Evolutionary conservation across 2,797 vertebrate genomes (phyloP).

Genomic region (Phrynocephalus forsythii): DNA sequence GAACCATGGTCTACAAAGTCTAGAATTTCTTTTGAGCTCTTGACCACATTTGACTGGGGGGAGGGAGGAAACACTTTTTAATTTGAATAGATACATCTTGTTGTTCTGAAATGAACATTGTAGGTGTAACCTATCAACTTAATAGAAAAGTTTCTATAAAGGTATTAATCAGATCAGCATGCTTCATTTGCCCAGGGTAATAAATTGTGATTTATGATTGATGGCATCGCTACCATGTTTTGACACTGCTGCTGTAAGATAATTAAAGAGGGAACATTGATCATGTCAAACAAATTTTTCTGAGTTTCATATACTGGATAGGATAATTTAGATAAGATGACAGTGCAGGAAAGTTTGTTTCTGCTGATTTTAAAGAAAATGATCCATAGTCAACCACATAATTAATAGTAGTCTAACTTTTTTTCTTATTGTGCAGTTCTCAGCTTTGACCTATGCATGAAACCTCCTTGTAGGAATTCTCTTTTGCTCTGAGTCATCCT

Average conservation of each 20-base stretch:
- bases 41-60: not conserved
- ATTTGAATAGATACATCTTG: constrained; percentile 33
- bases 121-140: constrained; percentile 54
- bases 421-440: not conserved
- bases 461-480: too few species aligned
- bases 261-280: constrained; percentile 62
- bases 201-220: constrained; percentile 63
- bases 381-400: not conserved
- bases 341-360: constrained; percentile 12
- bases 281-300: constrained; percentile 53
- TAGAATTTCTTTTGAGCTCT: constrained; percentile 34
- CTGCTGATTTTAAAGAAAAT: not conserved
- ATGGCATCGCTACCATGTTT: constrained; percentile 51
- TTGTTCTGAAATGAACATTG: constrained; percentile 49
- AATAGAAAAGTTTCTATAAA: constrained; percentile 43
- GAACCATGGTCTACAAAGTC: not conserved
- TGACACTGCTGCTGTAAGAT: constrained; percentile 55
- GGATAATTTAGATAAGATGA: constrained; percentile 16
- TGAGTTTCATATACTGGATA: constrained; percentile 24
- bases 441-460: not conserved
- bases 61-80: constrained; percentile 26
- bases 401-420: not conserved
- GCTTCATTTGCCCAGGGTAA: constrained; percentile 57
- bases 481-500: too few species aligned
- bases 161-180: constrained; percentile 55